Conservation (phyloP, 1,140 invertebrate genomes). For the Cyclargus thomasi region DNA sequence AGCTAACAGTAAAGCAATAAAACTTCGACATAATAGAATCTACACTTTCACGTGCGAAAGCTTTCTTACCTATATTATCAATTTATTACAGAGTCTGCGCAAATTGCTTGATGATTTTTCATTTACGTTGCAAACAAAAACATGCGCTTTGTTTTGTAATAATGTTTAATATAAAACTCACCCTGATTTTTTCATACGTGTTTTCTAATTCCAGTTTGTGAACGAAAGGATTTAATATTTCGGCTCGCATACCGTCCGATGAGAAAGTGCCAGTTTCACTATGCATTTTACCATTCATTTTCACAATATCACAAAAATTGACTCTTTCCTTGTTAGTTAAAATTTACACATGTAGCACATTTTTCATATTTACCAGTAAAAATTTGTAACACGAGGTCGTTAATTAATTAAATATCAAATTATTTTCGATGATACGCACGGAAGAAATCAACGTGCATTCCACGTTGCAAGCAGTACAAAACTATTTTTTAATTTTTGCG, state of each 20-base stretch:
- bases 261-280: constrained; percentile 69
- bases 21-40: too few species aligned
- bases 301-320: constrained; percentile 43
- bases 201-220: constrained; percentile 88
- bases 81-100: constrained; percentile 26
- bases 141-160: background rate
- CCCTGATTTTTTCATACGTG: constrained; percentile 90
- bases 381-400: background rate
- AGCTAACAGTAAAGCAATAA: too few species aligned
- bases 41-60: too few species aligned
- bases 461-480: background rate
- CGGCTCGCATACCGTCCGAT: constrained; percentile 69
- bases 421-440: background rate
- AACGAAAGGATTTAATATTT: constrained; percentile 87
- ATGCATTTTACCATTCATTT: constrained; percentile 74
- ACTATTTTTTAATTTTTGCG: constrained; percentile 11
- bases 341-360: constrained; percentile 39
- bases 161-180: constrained; percentile 52
- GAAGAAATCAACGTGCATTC: background rate
- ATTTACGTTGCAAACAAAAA: constrained; percentile 20
- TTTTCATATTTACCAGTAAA: constrained; percentile 17
- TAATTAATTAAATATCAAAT: background rate
- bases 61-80: too few species aligned
- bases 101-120: constrained; percentile 20
- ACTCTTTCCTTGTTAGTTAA: constrained; percentile 26